Percentiles rank a stretch among this genome's conserved stretches.
Evolutionary conservation across 2,113 vertebrate species (phyloP).

Genomic region (Galbula dea): DNA sequence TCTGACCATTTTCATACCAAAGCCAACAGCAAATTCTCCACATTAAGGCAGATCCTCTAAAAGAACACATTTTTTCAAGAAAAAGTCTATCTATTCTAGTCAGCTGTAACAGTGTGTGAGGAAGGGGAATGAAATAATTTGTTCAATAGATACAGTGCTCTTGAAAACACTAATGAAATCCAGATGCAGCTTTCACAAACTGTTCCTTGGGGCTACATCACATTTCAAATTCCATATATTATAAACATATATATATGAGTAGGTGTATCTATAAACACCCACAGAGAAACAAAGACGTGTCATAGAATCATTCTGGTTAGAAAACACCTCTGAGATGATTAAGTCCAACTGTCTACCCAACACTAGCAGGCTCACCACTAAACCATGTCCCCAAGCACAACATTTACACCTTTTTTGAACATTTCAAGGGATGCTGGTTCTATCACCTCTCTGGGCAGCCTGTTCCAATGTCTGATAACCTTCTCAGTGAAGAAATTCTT

Average conservation of each 20-base stretch:
- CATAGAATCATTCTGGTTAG: too few relatives aligned
- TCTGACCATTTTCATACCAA: not conserved
- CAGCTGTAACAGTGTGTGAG: not conserved
- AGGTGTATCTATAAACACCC: not conserved
- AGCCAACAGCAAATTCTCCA: not conserved
- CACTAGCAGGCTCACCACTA: too few relatives aligned
- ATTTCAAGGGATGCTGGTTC: too few relatives aligned
- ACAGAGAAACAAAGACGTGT: not conserved
- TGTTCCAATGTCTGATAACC: too few relatives aligned
- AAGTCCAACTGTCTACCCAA: too few relatives aligned
- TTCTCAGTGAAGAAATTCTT: too few relatives aligned
- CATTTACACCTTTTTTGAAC: too few relatives aligned
- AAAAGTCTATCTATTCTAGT: not conserved
- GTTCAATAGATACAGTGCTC: not conserved
- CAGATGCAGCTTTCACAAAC: not conserved
- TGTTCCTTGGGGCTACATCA: not conserved
- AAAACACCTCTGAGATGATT: too few relatives aligned
- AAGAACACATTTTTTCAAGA: not conserved
- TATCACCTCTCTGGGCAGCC: too few relatives aligned
- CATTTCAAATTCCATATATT: not conserved
- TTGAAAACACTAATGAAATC: conserved; percentile 10
- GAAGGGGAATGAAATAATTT: not conserved
- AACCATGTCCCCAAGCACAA: too few relatives aligned
- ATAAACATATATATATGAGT: not conserved
- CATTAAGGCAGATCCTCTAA: not conserved